Evolutionary conservation across 2,888 invertebrate genomes (phyloP).

Genomic region (Tachina lurida): DNA sequence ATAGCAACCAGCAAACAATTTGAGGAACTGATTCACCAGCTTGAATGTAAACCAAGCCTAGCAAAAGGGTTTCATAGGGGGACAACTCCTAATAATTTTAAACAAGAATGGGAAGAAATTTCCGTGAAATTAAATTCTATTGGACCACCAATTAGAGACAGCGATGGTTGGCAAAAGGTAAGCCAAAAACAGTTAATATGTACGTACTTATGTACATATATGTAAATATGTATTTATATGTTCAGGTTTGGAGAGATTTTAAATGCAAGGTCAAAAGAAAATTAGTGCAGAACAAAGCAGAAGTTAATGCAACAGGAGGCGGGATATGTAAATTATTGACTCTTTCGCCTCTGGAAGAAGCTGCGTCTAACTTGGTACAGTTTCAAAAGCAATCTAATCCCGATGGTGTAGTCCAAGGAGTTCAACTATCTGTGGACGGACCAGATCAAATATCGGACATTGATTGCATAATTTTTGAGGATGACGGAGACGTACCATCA

Average conservation of each 20-base stretch:
- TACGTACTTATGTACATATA: too few species aligned
- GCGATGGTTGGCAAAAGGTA: too few species aligned
- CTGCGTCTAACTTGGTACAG: background rate
- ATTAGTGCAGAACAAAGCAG: conserved; percentile 24
- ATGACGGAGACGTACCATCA: too few species aligned
- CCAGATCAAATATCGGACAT: background rate
- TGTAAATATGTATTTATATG: background rate
- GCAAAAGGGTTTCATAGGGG: conserved; percentile 35
- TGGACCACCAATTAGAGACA: too few species aligned
- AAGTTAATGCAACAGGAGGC: conserved; percentile 13
- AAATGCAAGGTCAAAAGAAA: conserved; percentile 6
- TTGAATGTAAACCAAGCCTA: conserved; percentile 1
- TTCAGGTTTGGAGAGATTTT: conserved; percentile 31
- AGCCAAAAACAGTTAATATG: too few species aligned
- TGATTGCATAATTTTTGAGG: background rate
- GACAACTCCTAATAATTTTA: conserved; percentile 15
- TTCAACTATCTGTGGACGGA: too few species aligned
- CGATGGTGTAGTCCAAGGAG: too few species aligned
- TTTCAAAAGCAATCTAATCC: conserved; percentile 19
- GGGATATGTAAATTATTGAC: background rate
- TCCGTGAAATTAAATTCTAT: too few species aligned
- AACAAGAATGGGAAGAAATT: conserved; percentile 18
- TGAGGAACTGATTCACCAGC: background rate
- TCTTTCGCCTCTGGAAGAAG: conserved; percentile 28
- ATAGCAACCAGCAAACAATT: conserved; percentile 9